phyloP scores from a whole-genome alignment of 2,113 vertebrate genomes.

The Leptocoma aspasia region DNA sequence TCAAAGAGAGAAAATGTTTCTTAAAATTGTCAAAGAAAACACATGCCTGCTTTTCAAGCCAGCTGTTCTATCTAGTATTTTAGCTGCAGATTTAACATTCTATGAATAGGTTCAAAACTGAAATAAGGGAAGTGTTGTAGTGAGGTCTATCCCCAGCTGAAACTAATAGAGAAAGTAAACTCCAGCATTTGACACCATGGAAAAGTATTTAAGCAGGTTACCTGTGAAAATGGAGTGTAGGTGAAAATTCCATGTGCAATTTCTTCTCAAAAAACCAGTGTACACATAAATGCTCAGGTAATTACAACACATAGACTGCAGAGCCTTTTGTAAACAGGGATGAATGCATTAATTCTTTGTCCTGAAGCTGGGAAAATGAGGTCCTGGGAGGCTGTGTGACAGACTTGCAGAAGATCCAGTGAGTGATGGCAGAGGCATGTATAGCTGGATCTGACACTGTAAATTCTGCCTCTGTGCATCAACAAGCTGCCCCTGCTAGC shows the following conservation, averaged over 20 bases:
- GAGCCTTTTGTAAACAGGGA: background rate
- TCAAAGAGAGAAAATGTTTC: constrained; percentile 48
- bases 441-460: background rate
- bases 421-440: background rate
- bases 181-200: background rate
- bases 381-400: background rate
- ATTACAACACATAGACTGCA: background rate
- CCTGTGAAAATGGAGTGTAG: background rate
- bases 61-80: background rate
- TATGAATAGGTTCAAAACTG: background rate
- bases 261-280: background rate
- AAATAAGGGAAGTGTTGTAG: background rate
- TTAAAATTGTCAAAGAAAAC: background rate
- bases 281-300: background rate
- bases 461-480: background rate
- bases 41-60: background rate
- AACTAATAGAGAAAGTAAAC: background rate
- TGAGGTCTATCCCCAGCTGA: background rate
- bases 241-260: background rate
- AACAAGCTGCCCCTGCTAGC: background rate
- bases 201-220: background rate
- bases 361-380: background rate
- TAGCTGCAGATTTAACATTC: background rate
- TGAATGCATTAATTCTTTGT: background rate
- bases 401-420: background rate